A percentile compares a stretch with the other conserved stretches of the same genome.
Evolutionary conservation across 1,140 invertebrate genomes (phyloP).

Genomic region (Psilanteris sp.): DNA sequence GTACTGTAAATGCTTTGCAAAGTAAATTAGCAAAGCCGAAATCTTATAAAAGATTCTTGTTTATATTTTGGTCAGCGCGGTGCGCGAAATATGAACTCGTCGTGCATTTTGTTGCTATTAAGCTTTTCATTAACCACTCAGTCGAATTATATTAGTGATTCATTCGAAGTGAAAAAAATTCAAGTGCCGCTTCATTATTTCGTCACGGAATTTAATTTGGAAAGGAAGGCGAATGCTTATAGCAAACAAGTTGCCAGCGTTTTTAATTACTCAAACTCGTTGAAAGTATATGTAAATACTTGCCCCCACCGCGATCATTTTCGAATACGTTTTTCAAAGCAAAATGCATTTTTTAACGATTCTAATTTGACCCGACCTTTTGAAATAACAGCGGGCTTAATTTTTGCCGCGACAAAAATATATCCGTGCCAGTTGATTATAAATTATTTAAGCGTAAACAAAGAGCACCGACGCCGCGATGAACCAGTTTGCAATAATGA

Average conservation of each 20-base stretch:
- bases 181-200: constrained; percentile 19
- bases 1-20: constrained; percentile 36
- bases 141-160: constrained; percentile 32
- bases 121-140: constrained; percentile 47
- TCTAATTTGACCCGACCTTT: background rate
- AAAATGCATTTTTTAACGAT: background rate
- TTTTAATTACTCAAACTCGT: constrained; percentile 10
- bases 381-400: too few species aligned
- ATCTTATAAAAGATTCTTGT: constrained; percentile 50
- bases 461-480: too few species aligned
- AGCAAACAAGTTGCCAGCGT: background rate
- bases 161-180: constrained; percentile 9
- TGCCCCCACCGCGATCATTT: background rate
- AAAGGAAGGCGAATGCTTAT: background rate
- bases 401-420: too few species aligned
- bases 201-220: constrained; percentile 10
- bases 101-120: constrained; percentile 27
- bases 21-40: constrained; percentile 41
- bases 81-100: constrained; percentile 22
- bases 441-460: too few species aligned
- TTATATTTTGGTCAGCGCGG: constrained; percentile 25
- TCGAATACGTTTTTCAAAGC: background rate
- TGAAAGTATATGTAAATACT: background rate
- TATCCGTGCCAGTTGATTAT: too few species aligned
- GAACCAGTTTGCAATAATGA: constrained; percentile 11